A percentile compares a stretch with the other conserved stretches of the same genome.
phyloP scores from a whole-genome alignment of 2,888 invertebrate genomes.

The Laothoe populi region DNA sequence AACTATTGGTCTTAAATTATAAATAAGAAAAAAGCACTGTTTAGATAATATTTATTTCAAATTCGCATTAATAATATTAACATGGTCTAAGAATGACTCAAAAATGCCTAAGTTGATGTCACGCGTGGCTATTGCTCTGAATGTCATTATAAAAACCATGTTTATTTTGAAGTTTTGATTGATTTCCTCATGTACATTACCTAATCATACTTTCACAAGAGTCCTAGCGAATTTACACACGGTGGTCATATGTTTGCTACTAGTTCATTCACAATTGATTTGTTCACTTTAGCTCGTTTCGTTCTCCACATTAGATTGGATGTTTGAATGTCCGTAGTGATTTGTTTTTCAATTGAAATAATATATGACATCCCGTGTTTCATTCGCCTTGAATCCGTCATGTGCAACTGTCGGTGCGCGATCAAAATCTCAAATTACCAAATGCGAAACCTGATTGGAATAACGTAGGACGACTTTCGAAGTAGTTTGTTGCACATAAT shows the following conservation, averaged over 20 bases:
- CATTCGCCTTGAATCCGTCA: slow-evolving; percentile 86
- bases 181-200: slow-evolving; percentile 52
- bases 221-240: slow-evolving; percentile 84
- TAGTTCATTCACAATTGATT: slow-evolving; percentile 74
- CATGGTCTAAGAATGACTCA: slow-evolving; percentile 23
- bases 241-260: slow-evolving; percentile 84
- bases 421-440: slow-evolving; percentile 56
- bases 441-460: slow-evolving; percentile 61
- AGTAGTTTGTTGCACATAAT: slow-evolving; percentile 86
- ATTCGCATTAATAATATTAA: slow-evolving; percentile 15
- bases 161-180: slow-evolving; percentile 47
- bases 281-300: slow-evolving; percentile 77
- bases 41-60: background rate
- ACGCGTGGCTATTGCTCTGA: slow-evolving; percentile 24
- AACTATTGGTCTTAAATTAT: background rate
- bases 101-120: slow-evolving; percentile 15
- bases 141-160: slow-evolving; percentile 21
- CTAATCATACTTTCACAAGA: slow-evolving; percentile 58
- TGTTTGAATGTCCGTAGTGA: slow-evolving; percentile 82
- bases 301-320: slow-evolving; percentile 75
- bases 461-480: slow-evolving; percentile 83
- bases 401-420: slow-evolving; percentile 81
- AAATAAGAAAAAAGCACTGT: background rate
- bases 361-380: slow-evolving; percentile 86
- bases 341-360: slow-evolving; percentile 78